These are phyloP conservation scores for Theocolax elegans DNA, from an alignment of 1,140 invertebrate species.

Conservation along the genomic window DNA sequence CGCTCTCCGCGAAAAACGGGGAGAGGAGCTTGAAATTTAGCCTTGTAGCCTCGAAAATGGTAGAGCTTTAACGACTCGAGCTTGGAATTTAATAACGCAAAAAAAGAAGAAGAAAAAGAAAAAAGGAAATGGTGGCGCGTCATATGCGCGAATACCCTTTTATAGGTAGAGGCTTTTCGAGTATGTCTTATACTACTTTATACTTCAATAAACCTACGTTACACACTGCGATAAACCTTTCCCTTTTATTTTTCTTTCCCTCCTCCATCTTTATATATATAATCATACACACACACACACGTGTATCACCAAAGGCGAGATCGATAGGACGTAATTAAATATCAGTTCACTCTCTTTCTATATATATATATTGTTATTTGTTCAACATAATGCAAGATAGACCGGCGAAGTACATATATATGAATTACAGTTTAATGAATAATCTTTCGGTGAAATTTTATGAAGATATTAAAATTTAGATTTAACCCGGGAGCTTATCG, in stretches of 20 bases:
- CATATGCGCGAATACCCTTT: not conserved
- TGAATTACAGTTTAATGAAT: too few species aligned
- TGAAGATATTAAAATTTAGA: not conserved
- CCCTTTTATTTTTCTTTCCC: too few species aligned
- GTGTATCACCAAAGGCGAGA: too few species aligned
- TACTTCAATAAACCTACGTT: slow-evolving; percentile 26
- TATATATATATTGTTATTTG: too few species aligned
- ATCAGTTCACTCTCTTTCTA: too few species aligned
- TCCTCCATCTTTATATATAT: too few species aligned
- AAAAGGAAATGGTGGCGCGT: too few species aligned
- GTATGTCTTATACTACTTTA: slow-evolving; percentile 18
- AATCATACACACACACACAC: too few species aligned
- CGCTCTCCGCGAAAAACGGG: not conserved
- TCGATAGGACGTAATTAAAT: too few species aligned
- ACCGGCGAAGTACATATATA: too few species aligned
- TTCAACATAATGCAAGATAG: too few species aligned
- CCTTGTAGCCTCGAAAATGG: not conserved
- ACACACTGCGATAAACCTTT: slow-evolving; percentile 7
- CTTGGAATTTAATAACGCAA: slow-evolving; percentile 23
- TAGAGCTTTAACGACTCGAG: slow-evolving; percentile 10
- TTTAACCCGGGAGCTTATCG: not conserved
- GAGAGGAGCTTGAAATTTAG: slow-evolving; percentile 2
- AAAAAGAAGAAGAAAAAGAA: too few species aligned
- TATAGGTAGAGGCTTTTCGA: slow-evolving; percentile 6
- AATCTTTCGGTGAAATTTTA: not conserved